Conservation (phyloP, 2,113 vertebrate genomes). For the Antidorcas marsupialis region DNA sequence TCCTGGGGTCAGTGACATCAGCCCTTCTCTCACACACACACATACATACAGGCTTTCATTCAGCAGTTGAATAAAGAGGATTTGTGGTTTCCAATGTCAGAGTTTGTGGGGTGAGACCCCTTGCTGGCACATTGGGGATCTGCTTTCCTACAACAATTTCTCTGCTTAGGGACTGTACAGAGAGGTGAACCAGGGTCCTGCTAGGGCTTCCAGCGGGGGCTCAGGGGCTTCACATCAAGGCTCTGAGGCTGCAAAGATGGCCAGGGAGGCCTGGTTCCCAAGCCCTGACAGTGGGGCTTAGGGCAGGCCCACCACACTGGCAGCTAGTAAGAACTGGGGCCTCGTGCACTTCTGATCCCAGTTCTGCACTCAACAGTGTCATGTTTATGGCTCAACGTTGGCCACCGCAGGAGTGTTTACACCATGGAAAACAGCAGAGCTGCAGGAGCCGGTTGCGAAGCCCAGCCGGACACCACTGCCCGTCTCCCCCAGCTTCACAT, state of each 20-base stretch:
- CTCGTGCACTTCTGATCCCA: fast-evolving
- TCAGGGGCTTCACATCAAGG: neutral
- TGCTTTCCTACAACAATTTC: neutral
- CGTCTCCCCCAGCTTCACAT: fast-evolving
- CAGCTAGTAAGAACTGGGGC: neutral
- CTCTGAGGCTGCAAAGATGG: neutral
- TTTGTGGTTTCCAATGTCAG: neutral
- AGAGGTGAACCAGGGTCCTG: neutral
- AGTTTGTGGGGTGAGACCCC: neutral
- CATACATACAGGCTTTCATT: neutral
- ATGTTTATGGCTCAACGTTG: neutral
- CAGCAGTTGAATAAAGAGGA: neutral
- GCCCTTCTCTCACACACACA: neutral
- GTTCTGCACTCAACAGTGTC: neutral
- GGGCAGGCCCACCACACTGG: neutral
- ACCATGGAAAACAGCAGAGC: fast-evolving
- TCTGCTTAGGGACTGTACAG: neutral
- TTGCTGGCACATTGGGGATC: neutral
- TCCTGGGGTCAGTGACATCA: fast-evolving
- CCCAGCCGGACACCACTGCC: fast-evolving
- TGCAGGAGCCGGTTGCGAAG: neutral
- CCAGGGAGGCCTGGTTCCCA: neutral
- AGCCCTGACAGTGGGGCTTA: neutral
- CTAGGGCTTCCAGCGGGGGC: neutral
- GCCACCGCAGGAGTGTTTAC: neutral